A percentile compares a stretch with the other conserved stretches of the same genome.
These are phyloP conservation scores for Corydoras maculifer DNA, from an alignment of 2,113 vertebrate species.

Conservation along the genomic window DNA sequence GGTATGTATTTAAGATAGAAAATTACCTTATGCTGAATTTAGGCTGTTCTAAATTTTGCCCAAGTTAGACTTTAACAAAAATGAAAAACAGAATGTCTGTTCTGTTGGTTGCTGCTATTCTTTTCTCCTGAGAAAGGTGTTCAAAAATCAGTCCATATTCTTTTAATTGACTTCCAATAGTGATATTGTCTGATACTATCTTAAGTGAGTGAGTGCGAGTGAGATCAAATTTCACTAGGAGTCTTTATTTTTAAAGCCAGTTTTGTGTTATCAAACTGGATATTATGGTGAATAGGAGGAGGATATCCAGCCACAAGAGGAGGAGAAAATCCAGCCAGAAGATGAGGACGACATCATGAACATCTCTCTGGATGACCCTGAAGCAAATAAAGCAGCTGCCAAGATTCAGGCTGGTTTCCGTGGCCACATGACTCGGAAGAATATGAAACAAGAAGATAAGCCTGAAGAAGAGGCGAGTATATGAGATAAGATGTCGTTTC, in stretches of 20 bases:
- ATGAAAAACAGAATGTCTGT: slow-evolving; percentile 38
- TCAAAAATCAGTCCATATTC: slow-evolving; percentile 32
- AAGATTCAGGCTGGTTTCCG: slow-evolving; percentile 98
- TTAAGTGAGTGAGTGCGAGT: no score
- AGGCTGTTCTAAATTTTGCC: slow-evolving; percentile 46
- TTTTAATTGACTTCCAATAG: no score
- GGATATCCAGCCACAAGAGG: slow-evolving; percentile 52
- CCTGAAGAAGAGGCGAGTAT: slow-evolving; percentile 70
- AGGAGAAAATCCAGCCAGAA: slow-evolving; percentile 82
- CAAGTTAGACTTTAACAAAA: slow-evolving; percentile 50
- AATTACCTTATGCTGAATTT: no score
- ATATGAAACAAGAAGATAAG: slow-evolving; percentile 91
- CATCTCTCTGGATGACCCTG: slow-evolving; percentile 91
- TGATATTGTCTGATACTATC: no score
- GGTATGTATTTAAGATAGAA: slow-evolving; percentile 37
- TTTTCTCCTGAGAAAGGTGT: slow-evolving; percentile 48
- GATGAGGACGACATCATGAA: slow-evolving; percentile 94
- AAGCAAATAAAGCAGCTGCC: slow-evolving; percentile 91
- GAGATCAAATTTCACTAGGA: no score
- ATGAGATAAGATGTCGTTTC: no score
- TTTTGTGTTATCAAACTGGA: neutral
- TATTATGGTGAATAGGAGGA: slow-evolving; percentile 9
- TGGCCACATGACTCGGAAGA: slow-evolving; percentile 98
- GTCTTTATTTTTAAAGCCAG: neutral
- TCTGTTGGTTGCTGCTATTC: slow-evolving; percentile 37